Percentiles rank a stretch among this genome's conserved stretches.
Conservation (phyloP, 1,140 invertebrate species). For the Armadillidium nasatum region DNA sequence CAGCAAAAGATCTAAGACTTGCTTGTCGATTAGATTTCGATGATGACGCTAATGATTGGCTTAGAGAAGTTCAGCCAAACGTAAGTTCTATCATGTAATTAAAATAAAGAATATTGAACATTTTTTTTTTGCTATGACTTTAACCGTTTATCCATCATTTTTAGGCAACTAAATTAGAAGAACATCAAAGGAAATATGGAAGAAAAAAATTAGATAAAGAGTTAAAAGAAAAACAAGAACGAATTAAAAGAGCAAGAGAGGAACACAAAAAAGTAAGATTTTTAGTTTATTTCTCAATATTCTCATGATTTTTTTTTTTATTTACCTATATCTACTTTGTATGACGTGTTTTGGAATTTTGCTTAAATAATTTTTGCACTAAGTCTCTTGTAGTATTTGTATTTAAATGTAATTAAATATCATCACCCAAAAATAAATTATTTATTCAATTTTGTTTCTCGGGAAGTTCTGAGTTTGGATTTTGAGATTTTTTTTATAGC, state of each 20-base stretch:
- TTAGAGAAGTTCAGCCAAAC: slow-evolving; percentile 85
- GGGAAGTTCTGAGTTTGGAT: too few species aligned
- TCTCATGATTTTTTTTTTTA: too few species aligned
- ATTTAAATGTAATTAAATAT: too few species aligned
- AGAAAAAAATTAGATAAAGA: slow-evolving; percentile 67
- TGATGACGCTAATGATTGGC: slow-evolving; percentile 81
- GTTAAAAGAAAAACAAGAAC: slow-evolving; percentile 60
- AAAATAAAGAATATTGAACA: too few species aligned
- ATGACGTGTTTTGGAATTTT: too few species aligned
- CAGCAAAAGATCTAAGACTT: slow-evolving; percentile 74
- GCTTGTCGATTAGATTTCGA: slow-evolving; percentile 90
- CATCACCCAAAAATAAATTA: too few species aligned
- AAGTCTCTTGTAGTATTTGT: too few species aligned
- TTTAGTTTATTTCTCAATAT: neutral
- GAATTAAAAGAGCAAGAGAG: slow-evolving; percentile 64
- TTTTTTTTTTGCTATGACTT: too few species aligned
- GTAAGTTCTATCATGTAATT: slow-evolving; percentile 54
- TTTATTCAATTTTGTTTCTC: too few species aligned
- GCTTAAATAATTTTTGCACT: too few species aligned
- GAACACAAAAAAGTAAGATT: slow-evolving; percentile 60
- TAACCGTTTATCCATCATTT: slow-evolving; percentile 30
- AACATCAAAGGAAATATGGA: slow-evolving; percentile 73
- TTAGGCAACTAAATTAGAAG: slow-evolving; percentile 76
- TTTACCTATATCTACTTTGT: too few species aligned
- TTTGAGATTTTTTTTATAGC: too few species aligned